A percentile compares a stretch with the other conserved stretches of the same genome.
Evolutionary conservation across 2,797 vertebrate species (phyloP).

Genomic region (Esox masquinongy): DNA sequence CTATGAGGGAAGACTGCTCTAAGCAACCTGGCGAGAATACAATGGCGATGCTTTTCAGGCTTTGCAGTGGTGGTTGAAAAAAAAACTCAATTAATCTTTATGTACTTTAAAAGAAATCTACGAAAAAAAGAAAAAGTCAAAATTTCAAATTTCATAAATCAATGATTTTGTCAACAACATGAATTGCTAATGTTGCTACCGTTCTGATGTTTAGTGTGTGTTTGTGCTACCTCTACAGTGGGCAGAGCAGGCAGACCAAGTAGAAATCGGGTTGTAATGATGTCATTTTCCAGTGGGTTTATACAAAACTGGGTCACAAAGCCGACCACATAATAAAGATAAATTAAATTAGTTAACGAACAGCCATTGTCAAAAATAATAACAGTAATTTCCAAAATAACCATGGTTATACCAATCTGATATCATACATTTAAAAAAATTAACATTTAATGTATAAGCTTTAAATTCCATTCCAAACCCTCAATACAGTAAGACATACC

Average conservation of each 20-base stretch:
- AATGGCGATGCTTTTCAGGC: neutral
- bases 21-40: neutral
- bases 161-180: neutral
- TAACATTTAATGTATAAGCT: conserved; percentile 22
- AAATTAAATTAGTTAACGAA: conserved; percentile 18
- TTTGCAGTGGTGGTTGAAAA: neutral
- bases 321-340: conserved; percentile 14
- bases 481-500: conserved; percentile 33
- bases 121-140: neutral
- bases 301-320: neutral
- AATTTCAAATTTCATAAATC: neutral
- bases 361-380: conserved; percentile 27
- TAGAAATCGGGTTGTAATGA: neutral
- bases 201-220: neutral
- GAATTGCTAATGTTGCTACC: neutral
- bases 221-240: neutral
- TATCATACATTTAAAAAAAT: conserved; percentile 33
- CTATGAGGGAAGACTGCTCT: neutral
- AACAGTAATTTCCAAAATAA: conserved; percentile 27
- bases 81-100: neutral
- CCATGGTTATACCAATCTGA: conserved; percentile 46
- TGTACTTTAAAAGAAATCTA: neutral
- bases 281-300: neutral
- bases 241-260: neutral
- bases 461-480: conserved; percentile 19